A percentile compares a stretch with the other conserved stretches of the same genome.
phyloP scores from a whole-genome alignment of 2,888 invertebrate species.

The Dasysyrphus tricinctus region DNA sequence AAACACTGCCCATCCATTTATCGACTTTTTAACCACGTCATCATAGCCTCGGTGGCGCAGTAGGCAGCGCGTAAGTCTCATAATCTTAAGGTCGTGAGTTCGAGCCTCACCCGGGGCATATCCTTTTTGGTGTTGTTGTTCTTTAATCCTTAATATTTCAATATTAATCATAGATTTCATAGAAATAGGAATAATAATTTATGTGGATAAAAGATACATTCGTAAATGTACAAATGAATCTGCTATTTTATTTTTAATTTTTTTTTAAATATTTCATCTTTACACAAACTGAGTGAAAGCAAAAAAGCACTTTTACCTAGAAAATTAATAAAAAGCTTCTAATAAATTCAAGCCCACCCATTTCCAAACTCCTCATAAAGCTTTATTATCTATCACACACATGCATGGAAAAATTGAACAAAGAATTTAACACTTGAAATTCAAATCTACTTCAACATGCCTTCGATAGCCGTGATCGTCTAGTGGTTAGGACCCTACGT shows the following conservation, averaged over 20 bases:
- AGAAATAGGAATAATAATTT: too few relatives aligned
- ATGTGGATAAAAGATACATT: too few relatives aligned
- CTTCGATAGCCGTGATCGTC: slow-evolving; percentile 82
- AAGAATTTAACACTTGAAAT: background rate
- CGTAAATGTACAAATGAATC: too few relatives aligned
- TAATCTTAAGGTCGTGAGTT: slow-evolving; percentile 83
- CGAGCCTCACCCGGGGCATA: slow-evolving; percentile 83
- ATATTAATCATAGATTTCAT: background rate
- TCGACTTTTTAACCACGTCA: slow-evolving; percentile 45
- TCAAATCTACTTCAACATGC: background rate
- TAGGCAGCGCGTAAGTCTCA: slow-evolving; percentile 80
- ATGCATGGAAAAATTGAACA: background rate
- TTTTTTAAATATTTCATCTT: too few relatives aligned
- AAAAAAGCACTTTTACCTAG: background rate
- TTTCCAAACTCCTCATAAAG: background rate
- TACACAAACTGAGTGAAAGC: too few relatives aligned
- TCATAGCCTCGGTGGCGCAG: slow-evolving; percentile 83
- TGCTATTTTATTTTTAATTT: too few relatives aligned
- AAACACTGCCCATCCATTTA: background rate
- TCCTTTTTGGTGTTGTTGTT: slow-evolving; percentile 58
- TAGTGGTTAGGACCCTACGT: slow-evolving; percentile 83
- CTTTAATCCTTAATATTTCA: background rate
- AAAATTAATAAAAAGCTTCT: background rate
- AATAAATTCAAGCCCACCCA: background rate
- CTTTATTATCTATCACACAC: background rate